Percentiles rank a stretch among this genome's conserved stretches.
Evolutionary conservation across 2,888 invertebrate species (phyloP).

Genomic region (Athalia circularis): DNA sequence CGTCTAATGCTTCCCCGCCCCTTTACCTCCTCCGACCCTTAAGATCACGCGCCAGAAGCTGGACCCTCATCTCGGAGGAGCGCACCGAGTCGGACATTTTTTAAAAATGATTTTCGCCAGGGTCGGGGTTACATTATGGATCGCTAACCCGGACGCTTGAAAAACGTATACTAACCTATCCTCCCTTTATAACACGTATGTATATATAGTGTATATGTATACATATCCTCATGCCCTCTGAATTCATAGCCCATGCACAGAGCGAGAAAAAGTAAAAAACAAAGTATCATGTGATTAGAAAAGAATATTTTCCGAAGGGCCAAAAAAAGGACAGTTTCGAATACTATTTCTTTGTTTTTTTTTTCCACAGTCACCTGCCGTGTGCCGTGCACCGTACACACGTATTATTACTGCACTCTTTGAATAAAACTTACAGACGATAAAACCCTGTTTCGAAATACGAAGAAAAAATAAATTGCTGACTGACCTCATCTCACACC

Average conservation of each 20-base stretch:
- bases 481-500: too few relatives aligned
- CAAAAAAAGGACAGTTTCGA: too few relatives aligned
- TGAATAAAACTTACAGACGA: too few relatives aligned
- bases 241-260: too few relatives aligned
- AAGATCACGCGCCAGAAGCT: constrained; percentile 38
- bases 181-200: not conserved
- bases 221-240: too few relatives aligned
- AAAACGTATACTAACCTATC: not conserved
- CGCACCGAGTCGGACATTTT: constrained; percentile 28
- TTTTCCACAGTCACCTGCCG: too few relatives aligned
- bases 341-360: too few relatives aligned
- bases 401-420: too few relatives aligned
- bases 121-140: not conserved
- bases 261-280: not conserved
- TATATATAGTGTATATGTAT: not conserved
- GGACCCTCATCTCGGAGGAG: constrained; percentile 32
- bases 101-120: constrained; percentile 24
- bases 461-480: too few relatives aligned
- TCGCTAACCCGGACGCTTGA: not conserved
- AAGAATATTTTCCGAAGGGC: not conserved
- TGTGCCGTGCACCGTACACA: too few relatives aligned
- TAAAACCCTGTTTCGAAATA: too few relatives aligned
- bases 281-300: not conserved
- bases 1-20: too few relatives aligned
- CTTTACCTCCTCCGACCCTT: not conserved